These are phyloP conservation scores for Euzophera pinguis DNA, from an alignment of 2,888 invertebrate species.

Conservation along the genomic window DNA sequence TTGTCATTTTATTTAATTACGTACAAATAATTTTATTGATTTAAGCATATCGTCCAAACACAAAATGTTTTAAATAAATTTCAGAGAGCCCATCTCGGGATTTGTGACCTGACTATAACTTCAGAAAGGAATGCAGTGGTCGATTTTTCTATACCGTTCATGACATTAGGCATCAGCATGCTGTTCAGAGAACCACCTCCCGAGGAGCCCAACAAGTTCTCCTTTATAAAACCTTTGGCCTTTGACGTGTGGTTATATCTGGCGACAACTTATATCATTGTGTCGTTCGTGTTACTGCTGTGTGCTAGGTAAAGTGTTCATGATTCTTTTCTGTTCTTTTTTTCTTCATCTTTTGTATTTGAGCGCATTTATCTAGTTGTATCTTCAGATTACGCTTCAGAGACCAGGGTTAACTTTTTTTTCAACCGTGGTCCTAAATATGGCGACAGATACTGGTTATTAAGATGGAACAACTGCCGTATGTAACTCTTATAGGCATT, in stretches of 20 bases:
- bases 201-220: conserved; percentile 89
- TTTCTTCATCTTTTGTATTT: too few species aligned
- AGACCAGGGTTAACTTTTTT: too few species aligned
- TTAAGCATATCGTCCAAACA: too few species aligned
- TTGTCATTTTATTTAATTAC: too few species aligned
- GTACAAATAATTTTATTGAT: too few species aligned
- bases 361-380: too few species aligned
- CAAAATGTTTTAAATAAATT: conserved; percentile 34
- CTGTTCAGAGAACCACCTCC: conserved; percentile 88
- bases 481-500: too few species aligned
- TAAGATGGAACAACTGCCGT: too few species aligned
- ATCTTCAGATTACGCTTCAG: too few species aligned
- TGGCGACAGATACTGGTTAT: too few species aligned
- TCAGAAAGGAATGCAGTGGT: conserved; percentile 91
- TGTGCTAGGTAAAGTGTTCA: conserved; percentile 83
- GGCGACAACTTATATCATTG: conserved; percentile 89
- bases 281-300: conserved; percentile 89
- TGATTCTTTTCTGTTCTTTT: not conserved
- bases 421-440: too few species aligned
- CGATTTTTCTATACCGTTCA: conserved; percentile 97
- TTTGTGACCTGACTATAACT: conserved; percentile 97
- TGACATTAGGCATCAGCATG: conserved; percentile 95
- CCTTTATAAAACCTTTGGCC: conserved; percentile 92
- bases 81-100: conserved; percentile 94
- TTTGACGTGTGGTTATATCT: conserved; percentile 93